Evolutionary conservation across 2,888 invertebrate species (phyloP), one percentile per base, ranked within the genome.

Genomic region (Sinodicranocentrus sp.): DNA sequence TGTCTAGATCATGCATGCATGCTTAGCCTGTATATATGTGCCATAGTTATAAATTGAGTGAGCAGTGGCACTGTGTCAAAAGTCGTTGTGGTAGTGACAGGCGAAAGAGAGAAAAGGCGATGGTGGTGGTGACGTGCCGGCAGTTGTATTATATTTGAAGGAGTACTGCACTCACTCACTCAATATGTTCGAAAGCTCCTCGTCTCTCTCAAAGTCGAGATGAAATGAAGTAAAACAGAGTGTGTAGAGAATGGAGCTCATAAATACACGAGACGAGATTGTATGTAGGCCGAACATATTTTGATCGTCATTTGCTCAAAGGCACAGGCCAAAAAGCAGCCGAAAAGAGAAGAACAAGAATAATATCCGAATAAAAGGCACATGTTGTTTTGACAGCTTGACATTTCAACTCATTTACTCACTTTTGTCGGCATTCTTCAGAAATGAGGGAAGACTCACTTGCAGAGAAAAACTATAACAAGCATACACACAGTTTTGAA

Each of bases 301-400:
- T 33, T 33, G 33, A 48, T 17, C n/a, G 48, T 48, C n/a, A 59
- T 25, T 59, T 25, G 59, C 59, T 59, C 25, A 59, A 59, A 59
- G 73, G 80, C 80, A 80, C 80, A 80, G 80, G 80, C 80, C 80
- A 80, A 72, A 79, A 80, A 67, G 57, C 54, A 65, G 65, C 80
- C 54, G 65, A 72, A 44, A 61, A 21, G 25, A 44, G 52, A 54
- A 59, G 67, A 44, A 70, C 57, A 78, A 70, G 72, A 72, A 73
- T 80, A 72, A 80, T 80, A 78, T 78, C 78, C 23, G 71, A 44
- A 52, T 80, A 73, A 80, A 80, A 80, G 80, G 80, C 80, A 80
- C 80, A 80, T 80, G 80, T 80, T 80, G 80, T 80, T 80, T 80
- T 80, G 80, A 80, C 80, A 80, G 80, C 73, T 80, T 80, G 80